phyloP scores from a whole-genome alignment of 2,113 vertebrate genomes.

The Buteo buteo region DNA sequence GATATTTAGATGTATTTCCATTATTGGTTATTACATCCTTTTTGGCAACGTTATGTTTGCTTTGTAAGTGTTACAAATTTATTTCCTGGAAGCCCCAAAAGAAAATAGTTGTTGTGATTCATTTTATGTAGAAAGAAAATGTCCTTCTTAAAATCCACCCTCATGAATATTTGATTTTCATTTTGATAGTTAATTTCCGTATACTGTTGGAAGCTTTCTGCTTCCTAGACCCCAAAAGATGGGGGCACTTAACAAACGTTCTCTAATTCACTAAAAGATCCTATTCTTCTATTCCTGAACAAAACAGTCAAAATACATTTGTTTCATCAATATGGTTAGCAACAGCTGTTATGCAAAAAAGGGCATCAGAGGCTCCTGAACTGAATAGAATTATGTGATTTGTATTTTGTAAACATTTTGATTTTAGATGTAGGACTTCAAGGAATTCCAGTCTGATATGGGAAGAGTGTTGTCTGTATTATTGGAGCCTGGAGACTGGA shows the following conservation, averaged over 20 bases:
- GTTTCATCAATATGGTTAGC: neutral
- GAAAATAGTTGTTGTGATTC: neutral
- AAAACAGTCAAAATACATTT: neutral
- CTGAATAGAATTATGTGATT: neutral
- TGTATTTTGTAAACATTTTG: neutral
- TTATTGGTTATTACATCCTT: neutral
- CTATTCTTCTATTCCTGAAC: neutral
- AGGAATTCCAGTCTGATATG: neutral
- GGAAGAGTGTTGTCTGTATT: neutral
- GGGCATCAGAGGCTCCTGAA: neutral
- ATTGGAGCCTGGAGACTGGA: neutral
- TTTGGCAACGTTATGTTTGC: neutral
- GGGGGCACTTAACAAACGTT: neutral
- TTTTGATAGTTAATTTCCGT: neutral
- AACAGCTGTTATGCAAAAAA: neutral
- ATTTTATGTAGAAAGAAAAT: neutral
- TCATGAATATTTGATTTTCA: neutral
- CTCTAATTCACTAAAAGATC: neutral
- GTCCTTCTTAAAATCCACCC: neutral
- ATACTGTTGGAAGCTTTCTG: neutral
- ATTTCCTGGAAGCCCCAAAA: neutral
- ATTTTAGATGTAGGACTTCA: neutral
- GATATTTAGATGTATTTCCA: neutral
- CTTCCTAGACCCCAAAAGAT: neutral
- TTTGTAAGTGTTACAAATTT: neutral